Base-by-base conservation (phyloP, 2,888 invertebrate genomes). In the Eilema caniola region DNA sequence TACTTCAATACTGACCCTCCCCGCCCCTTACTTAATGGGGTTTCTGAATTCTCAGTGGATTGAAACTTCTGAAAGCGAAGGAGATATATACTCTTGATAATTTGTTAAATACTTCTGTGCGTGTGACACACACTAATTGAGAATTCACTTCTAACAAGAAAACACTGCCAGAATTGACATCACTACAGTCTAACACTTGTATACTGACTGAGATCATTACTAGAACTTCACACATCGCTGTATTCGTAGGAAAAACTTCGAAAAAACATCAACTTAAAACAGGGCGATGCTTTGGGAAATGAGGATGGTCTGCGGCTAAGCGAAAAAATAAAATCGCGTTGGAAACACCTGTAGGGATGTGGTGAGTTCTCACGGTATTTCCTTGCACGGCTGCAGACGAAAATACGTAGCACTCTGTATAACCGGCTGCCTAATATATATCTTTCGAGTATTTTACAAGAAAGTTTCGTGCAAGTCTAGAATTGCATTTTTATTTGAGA, bases 291-390 rank as follows among this genome's bases (percentile, higher is more conserved):
- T 80, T 77, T 78, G 81, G 83, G 75, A 76, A 82, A 82, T 83
- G 82, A 74, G 76, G 83, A 73, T 66, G 71, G 77, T 80, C 62
- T 71, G 79, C 41, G 76, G 78, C 56, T 67, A 23, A 62, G 64
- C 63, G 72, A 76, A 79, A 81, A 77, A 66, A 73, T 69, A 66
- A 76, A 80, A 79, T 70, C 66, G 71, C 71, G 69, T 76, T 80
- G 72, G 62, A 75, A 75, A 84, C 84, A 78, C 88, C 87, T 88
- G 88, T 83, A 77, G 82, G 79, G 80, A 79, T 70, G 78, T 76
- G 76, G 77, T 74, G 61, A 66, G 47, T 81, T 84, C 78, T 76
- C 83, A 88, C 88, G 86, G 83, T 87, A 86, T 88, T 88, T 88
- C 78, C 84, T 85, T 83, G 81, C 83, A 76, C 75, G 78, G 73